Conservation (phyloP, 2,113 vertebrate species). For the Rhegmatorhina hoffmannsi region DNA sequence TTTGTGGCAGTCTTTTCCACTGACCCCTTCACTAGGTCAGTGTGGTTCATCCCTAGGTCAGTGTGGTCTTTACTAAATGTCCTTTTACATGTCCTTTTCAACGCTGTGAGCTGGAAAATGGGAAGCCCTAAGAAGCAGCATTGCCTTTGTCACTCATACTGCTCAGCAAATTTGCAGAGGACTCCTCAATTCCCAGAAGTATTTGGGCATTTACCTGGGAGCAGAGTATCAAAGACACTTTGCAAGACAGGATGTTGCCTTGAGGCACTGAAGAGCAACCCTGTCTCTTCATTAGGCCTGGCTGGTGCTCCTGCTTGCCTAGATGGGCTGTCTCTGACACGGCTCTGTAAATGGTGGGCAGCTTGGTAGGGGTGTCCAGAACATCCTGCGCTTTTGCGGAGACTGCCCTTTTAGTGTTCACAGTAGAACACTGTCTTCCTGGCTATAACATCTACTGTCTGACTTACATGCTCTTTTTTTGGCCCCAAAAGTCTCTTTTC, state of each 20-base stretch:
- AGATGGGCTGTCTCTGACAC: not conserved
- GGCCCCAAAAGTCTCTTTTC: not conserved
- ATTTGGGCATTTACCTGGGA: not conserved
- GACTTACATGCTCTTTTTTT: not conserved
- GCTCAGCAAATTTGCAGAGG: not conserved
- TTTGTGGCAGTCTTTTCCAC: not conserved
- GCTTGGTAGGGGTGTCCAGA: not conserved
- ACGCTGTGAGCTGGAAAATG: rapidly evolving
- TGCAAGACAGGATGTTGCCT: not conserved
- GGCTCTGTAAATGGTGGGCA: not conserved
- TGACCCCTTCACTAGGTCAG: not conserved
- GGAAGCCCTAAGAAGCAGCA: not conserved
- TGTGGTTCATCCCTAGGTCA: not conserved
- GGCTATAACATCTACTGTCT: not conserved
- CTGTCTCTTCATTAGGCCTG: not conserved
- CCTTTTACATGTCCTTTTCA: not conserved
- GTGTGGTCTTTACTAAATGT: not conserved
- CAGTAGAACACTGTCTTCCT: not conserved
- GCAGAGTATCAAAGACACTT: not conserved
- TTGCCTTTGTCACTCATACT: not conserved
- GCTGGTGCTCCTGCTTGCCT: not conserved
- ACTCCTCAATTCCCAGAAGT: not conserved
- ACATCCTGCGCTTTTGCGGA: not conserved
- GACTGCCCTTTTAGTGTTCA: not conserved
- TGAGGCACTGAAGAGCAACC: not conserved